Evolutionary conservation across 1,140 invertebrate genomes (phyloP), one percentile per base, ranked within the genome.

Genomic region (Charaxes varanes): DNA sequence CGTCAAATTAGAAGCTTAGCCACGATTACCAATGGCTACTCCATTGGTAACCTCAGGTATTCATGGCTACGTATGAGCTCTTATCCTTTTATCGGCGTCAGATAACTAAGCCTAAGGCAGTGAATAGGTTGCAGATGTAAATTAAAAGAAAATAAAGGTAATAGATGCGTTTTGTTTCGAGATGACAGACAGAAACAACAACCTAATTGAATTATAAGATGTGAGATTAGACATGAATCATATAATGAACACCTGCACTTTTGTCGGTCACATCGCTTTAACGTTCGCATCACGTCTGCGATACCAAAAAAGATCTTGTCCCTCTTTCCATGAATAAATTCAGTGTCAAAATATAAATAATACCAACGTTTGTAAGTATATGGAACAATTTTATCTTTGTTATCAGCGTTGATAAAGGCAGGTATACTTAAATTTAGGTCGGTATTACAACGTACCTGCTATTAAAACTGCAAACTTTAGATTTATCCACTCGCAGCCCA

Each of bases 351-450:
- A 46, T 43, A 44, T 42, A 62, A 58, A 53, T n/a, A n/a, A n/a
- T 56, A 66, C 41, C 42, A 65, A 56, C 46, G 58, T 50, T 44
- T 54, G 50, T 45, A 53, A 49, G 43, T 48, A 57, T 41, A 57
- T 43, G 57, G 42, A 67, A 66, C 70, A 69, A 60, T 67, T 76
- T 79, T 79, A 79, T 82, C 78, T 68, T 61, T 58, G 51, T 76
- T 82, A 82, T 82, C 78, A 60, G 52, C 37, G 56, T 2, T 65
- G 78, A 82, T 82, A 82, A 76, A 64, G 41, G 51, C 53, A 55
- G 55, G 57, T 42, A 61, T 59, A 67, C 57, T 54, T 62, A 51
- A 70, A 81, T 79, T 81, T 77, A 66, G 77, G 77, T 79, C 77
- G 77, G 31, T 54, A 38, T 33, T 49, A 47, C 16, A 52, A 53